These are phyloP conservation scores for Myripristis jacobus DNA, from an alignment of 2,797 vertebrate genomes.

Conservation along the genomic window DNA sequence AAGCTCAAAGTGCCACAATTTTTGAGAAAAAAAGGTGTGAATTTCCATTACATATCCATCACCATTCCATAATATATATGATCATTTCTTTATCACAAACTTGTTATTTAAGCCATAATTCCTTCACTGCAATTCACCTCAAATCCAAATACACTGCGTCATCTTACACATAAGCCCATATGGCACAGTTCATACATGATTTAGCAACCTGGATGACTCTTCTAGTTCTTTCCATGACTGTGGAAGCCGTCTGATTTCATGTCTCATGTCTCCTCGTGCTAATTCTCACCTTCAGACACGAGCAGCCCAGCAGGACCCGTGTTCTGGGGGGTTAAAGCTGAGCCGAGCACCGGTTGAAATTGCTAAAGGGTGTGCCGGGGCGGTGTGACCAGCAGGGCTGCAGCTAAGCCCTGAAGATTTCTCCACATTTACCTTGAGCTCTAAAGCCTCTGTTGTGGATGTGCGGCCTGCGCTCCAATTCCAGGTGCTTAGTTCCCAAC, in stretches of 20 bases:
- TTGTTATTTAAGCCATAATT: too few relatives aligned
- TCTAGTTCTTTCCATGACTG: neutral
- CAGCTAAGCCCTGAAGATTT: constrained; percentile 75
- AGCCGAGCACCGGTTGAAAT: constrained; percentile 67
- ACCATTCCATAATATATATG: too few relatives aligned
- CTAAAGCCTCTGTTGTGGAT: constrained; percentile 71
- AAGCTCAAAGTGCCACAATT: neutral
- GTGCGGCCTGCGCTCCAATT: constrained; percentile 62
- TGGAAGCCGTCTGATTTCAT: neutral
- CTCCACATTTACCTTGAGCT: constrained; percentile 66
- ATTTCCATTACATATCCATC: too few relatives aligned
- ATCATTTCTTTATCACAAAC: too few relatives aligned
- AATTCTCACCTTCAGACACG: constrained; percentile 61
- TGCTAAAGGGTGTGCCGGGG: constrained; percentile 27
- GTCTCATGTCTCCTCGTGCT: constrained; percentile 10
- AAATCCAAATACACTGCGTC: too few relatives aligned
- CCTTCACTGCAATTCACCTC: too few relatives aligned
- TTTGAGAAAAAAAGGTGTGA: too few relatives aligned
- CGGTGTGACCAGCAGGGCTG: constrained; percentile 46
- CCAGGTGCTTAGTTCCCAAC: constrained; percentile 59
- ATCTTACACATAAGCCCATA: too few relatives aligned
- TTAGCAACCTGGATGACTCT: neutral
- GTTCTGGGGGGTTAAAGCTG: constrained; percentile 58
- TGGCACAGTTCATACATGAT: too few relatives aligned
- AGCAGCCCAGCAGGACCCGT: constrained; percentile 31